Conservation (phyloP, 2,113 vertebrate genomes). For the Hyperopisus bebe region DNA sequence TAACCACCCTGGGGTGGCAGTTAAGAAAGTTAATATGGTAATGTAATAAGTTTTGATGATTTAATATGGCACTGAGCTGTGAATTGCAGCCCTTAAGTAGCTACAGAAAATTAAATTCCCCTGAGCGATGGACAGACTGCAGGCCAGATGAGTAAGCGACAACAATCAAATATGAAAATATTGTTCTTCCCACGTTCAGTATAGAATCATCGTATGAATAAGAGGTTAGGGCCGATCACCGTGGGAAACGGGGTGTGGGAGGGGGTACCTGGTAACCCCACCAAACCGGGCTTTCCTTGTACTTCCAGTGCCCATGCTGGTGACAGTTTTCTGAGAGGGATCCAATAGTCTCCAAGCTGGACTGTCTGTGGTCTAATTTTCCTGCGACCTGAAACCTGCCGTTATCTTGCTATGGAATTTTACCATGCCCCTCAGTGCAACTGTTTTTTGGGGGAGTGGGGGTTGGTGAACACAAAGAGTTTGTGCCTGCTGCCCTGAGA, state of each 20-base stretch:
- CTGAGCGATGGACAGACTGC: constrained; percentile 5
- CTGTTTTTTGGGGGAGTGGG: background rate
- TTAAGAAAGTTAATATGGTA: constrained; percentile 15
- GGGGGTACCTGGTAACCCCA: background rate
- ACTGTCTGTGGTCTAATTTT: background rate
- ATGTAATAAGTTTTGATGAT: constrained; percentile 28
- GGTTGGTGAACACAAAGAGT: background rate
- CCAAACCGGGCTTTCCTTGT: background rate
- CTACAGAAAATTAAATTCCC: constrained; percentile 27
- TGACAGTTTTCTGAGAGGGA: background rate
- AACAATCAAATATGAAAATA: constrained; percentile 17
- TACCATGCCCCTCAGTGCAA: background rate
- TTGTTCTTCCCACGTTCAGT: constrained; percentile 10
- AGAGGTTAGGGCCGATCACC: background rate
- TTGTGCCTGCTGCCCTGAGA: background rate
- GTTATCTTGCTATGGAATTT: background rate
- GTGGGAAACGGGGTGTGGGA: background rate
- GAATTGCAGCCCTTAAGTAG: constrained; percentile 22
- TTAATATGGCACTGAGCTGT: constrained; percentile 20
- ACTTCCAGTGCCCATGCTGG: background rate
- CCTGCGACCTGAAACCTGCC: background rate
- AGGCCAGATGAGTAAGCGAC: constrained; percentile 8
- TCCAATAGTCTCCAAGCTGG: background rate
- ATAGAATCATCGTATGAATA: constrained; percentile 19
- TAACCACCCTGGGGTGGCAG: background rate